Evolutionary conservation across 2,888 invertebrate genomes (phyloP), one percentile per base, ranked within the genome.

Genomic region (Philaethria dido): DNA sequence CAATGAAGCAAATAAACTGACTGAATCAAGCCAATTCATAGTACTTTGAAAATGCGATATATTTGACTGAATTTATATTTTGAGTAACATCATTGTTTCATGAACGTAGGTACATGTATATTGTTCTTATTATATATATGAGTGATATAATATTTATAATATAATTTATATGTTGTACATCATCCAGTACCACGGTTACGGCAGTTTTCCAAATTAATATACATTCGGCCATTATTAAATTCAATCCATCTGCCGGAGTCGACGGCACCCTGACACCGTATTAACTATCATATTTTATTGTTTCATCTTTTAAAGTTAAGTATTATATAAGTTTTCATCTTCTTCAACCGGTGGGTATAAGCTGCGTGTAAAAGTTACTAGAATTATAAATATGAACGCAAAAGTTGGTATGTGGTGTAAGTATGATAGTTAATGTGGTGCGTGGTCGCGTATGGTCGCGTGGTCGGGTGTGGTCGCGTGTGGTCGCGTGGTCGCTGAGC

Each of bases 181-280:
- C 81, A 85, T 83, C 77, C 83, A 78, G 78, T 79, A 77, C 83
- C 84, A 81, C 83, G 83, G 85, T 81, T 80, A 75, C 77, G 82
- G 84, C 83, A 82, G 77, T 80, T 75, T 88, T 87, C 84, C 75
- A 85, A 88, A 87, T 84, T 86, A 77, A 77, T 77, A 78, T 76
- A 70, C 77, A 76, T 81, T 65, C 68, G 70, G 66, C 75, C 79
- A 80, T 82, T 81, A 79, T 79, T 80, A 79, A 81, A 76, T 78
- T 71, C 73, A 76, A 72, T 72, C 73, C 72, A 74, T 73, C 74
- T 66, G 69, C 70, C 65, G 48, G 62, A 62, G 44, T 60, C 44
- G 54, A 48, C 55, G 18, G 33, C 6, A 50, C 47, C 52, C 63
- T 29, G 42, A 44, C 69, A 64, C 48, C 47, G 52, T 66, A 71